Percentiles rank a stretch among this genome's conserved stretches.
Evolutionary conservation across 2,113 vertebrate species (phyloP).

Genomic region (Melanostigma gelatinosum): DNA sequence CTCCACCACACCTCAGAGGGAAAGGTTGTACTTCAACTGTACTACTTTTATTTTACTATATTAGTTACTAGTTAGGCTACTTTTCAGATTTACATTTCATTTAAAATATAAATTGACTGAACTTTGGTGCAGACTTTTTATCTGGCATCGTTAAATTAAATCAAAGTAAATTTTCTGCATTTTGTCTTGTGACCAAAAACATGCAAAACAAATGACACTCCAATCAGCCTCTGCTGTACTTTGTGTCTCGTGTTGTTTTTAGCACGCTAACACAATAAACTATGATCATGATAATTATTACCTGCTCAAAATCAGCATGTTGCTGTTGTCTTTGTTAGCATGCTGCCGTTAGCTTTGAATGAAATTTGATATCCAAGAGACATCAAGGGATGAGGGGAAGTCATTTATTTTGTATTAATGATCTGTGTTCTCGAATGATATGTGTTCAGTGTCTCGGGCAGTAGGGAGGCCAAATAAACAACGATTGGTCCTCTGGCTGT

Average conservation of each 20-base stretch:
- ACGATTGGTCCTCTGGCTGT: background rate
- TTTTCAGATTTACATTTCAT: background rate
- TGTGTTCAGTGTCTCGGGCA: background rate
- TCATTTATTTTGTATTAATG: background rate
- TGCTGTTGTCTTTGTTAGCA: too few species aligned
- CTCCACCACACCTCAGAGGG: background rate
- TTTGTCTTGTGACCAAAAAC: too few species aligned
- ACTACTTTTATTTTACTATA: background rate
- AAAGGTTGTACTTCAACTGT: background rate
- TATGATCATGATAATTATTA: background rate
- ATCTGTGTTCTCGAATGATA: too few species aligned
- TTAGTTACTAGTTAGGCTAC: background rate
- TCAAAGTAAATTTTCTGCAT: too few species aligned
- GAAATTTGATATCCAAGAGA: background rate
- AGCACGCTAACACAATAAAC: too few species aligned
- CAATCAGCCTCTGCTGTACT: too few species aligned
- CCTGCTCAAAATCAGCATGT: too few species aligned
- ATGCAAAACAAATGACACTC: too few species aligned
- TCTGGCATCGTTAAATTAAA: too few species aligned
- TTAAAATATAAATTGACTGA: background rate
- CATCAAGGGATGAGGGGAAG: background rate
- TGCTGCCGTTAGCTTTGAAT: background rate
- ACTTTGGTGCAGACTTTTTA: too few species aligned
- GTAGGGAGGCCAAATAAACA: slow-evolving; percentile 1
- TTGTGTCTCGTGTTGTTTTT: too few species aligned